These are phyloP conservation scores for Pipistrellus kuhlii DNA, from an alignment of 2,797 vertebrate genomes.

Conservation along the genomic window DNA sequence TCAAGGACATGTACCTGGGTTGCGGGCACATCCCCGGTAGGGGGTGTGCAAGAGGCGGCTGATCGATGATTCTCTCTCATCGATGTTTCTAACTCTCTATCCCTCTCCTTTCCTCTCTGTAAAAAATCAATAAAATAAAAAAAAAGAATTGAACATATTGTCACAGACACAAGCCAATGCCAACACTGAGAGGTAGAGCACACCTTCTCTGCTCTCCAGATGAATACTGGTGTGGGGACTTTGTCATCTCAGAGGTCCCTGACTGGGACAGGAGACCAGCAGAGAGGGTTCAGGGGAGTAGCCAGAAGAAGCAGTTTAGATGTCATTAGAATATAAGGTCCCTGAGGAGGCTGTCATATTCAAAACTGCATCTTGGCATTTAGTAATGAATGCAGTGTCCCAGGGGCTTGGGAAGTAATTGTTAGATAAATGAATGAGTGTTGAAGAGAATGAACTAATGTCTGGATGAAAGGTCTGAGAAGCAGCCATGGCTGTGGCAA, in stretches of 20 bases:
- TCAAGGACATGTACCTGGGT: no score
- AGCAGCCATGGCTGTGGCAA: not conserved
- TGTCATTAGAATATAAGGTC: not conserved
- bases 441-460: not conserved
- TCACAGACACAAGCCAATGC: not conserved
- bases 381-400: not conserved
- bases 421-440: not conserved
- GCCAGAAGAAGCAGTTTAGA: not conserved
- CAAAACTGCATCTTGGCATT: not conserved
- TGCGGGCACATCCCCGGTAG: no score
- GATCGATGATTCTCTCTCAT: no score
- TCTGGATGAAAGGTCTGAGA: not conserved
- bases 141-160: no score
- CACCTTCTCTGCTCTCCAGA: not conserved
- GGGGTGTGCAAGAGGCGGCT: no score
- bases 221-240: not conserved
- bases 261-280: not conserved
- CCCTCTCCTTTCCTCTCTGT: no score
- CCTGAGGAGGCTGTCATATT: not conserved
- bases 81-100: no score
- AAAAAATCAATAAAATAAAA: no score
- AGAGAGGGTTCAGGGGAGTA: not conserved
- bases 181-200: not conserved
- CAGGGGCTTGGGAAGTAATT: not conserved
- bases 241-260: not conserved